Evolutionary conservation across 2,797 vertebrate species (phyloP).

Genomic region (Cyclopterus lumpus): DNA sequence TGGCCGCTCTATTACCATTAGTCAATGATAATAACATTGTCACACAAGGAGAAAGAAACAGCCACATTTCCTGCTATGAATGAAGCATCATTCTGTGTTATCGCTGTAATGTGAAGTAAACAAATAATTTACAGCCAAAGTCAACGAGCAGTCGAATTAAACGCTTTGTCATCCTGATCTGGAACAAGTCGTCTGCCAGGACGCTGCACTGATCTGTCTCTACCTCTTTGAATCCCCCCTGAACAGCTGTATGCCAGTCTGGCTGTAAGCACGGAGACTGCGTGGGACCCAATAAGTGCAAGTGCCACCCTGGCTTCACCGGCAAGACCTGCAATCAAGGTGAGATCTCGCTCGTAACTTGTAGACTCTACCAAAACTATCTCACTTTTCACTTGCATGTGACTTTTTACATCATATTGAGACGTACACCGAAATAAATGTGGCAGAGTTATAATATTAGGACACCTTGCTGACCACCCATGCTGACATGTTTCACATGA

Average conservation of each 20-base stretch:
- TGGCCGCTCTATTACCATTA: conserved; percentile 41
- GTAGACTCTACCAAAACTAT: background rate
- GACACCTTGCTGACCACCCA: background rate
- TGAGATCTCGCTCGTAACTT: conserved; percentile 71
- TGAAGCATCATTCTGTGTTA: conserved; percentile 31
- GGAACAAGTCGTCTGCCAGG: conserved; percentile 51
- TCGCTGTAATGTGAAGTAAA: conserved; percentile 45
- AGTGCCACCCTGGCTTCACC: conserved; percentile 93
- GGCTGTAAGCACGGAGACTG: conserved; percentile 97
- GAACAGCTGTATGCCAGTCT: conserved; percentile 93
- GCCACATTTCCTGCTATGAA: conserved; percentile 35
- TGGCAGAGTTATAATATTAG: background rate
- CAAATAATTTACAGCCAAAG: conserved; percentile 51
- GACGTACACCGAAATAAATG: conserved; percentile 10
- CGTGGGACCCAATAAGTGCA: conserved; percentile 96
- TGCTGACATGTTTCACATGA: conserved; percentile 37
- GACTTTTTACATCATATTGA: conserved; percentile 9
- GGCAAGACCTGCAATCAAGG: conserved; percentile 99
- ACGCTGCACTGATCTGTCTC: conserved; percentile 66
- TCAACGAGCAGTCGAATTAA: conserved; percentile 63
- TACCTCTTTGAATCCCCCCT: conserved; percentile 67
- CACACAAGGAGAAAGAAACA: conserved; percentile 36
- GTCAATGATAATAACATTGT: conserved; percentile 52
- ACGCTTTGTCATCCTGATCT: conserved; percentile 67
- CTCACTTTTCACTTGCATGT: conserved; percentile 15